These are phyloP conservation scores for Poeciliopsis presidionis DNA, from an alignment of 2,797 vertebrate genomes.

Conservation along the genomic window DNA sequence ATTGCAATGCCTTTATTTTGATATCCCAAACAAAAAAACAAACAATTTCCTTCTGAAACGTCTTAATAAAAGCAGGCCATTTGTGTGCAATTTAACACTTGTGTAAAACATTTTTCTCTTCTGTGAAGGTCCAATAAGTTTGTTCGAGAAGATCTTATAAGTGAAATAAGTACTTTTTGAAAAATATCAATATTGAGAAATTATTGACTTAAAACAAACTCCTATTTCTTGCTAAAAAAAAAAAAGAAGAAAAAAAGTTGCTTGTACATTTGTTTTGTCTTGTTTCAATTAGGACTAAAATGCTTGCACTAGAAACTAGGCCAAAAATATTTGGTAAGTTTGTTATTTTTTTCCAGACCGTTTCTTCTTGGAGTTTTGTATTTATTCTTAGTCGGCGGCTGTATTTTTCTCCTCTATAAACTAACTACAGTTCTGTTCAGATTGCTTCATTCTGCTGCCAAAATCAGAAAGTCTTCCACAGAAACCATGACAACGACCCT, in stretches of 20 bases:
- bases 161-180: too few species aligned
- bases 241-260: too few species aligned
- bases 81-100: neutral
- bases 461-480: conserved; percentile 38
- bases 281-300: too few species aligned
- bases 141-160: neutral
- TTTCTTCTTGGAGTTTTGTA: neutral
- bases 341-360: neutral
- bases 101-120: neutral
- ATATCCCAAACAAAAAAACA: neutral
- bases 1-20: neutral
- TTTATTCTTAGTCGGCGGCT: neutral
- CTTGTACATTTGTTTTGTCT: too few species aligned
- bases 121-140: neutral
- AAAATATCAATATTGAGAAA: too few species aligned
- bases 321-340: too few species aligned
- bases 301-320: too few species aligned
- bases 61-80: neutral
- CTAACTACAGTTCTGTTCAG: conserved; percentile 8
- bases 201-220: too few species aligned
- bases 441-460: conserved; percentile 28
- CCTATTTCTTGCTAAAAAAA: too few species aligned
- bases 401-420: neutral
- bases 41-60: neutral
- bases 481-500: conserved; percentile 63